Base-by-base conservation (phyloP, 2,797 vertebrate genomes). In the Pithecia hirsuta region DNA sequence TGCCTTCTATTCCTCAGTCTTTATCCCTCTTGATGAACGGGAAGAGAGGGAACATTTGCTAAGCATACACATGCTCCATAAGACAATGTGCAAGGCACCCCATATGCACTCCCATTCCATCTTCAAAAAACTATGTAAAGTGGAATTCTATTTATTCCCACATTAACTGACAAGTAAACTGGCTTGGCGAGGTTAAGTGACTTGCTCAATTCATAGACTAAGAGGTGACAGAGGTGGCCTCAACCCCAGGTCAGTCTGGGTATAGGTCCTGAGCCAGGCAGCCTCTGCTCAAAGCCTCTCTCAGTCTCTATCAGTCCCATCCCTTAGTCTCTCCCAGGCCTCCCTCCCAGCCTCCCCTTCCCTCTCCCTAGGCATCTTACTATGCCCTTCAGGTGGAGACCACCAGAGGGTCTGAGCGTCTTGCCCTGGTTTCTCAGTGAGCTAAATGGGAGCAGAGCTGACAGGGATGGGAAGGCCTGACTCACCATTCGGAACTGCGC, bases 401-500 rank as follows among this genome's bases (percentile, higher is more conserved):
- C 67, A 13, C 55, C 17, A 13, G 15, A 48, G 4, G 1, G 11
- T 20, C 3, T 26, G 11, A n/a, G 82, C 28, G 44, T 64, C 76
- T 57, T 19, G 2, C n/a, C 5, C 11, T 41, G 44, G 74, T 1
- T 85, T 86, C 85, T 92, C 55, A 33, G 78, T 0, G 30, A 84
- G 78, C 30, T 59, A 8, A 1, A 2, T 0, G 33, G 59, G 55
- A 83, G 26, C 89, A 2, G 46, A 41, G 52, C 6, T 12, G 20
- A 11, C 24, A 19, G 26, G 80, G 19, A 7, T 36, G 39, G 15
- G 64, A 6, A 22, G 30, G 78, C 33, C 41, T 19, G 82, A 97
- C 99, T 99, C 98, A 99, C 99, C 99, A 99, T 99, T 96, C 99
- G 99, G 98, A 99, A 99, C 99, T 99, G 99, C n/a, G 99, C 99